Conservation (phyloP, 2,888 invertebrate genomes). For the Hololepta plana region DNA sequence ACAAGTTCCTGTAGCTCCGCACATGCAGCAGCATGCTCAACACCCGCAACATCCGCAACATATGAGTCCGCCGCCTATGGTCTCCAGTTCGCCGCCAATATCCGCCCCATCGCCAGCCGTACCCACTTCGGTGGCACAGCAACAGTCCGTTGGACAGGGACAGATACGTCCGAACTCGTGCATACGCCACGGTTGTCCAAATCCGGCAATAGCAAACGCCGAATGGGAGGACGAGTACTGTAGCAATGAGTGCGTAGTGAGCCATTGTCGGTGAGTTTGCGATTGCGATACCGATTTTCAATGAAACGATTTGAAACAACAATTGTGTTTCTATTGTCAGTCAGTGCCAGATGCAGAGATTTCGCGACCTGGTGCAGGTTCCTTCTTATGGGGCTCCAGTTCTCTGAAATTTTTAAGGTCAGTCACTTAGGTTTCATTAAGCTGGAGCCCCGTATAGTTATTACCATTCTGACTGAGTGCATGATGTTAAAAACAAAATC, state of each 20-base stretch:
- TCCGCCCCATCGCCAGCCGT: conserved; percentile 29
- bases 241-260: conserved; percentile 91
- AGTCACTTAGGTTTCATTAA: no score
- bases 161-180: conserved; percentile 38
- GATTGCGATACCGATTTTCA: background rate
- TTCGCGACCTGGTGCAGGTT: no score
- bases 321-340: no score
- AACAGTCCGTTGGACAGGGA: conserved; percentile 24
- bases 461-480: no score
- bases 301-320: no score
- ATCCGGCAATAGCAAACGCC: conserved; percentile 75
- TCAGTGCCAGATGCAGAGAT: no score
- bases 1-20: conserved; percentile 21
- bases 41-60: conserved; percentile 23
- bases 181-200: conserved; percentile 79
- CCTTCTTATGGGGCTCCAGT: no score
- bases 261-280: conserved; percentile 67
- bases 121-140: conserved; percentile 30
- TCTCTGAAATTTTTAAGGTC: no score
- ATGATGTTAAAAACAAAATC: no score
- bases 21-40: conserved; percentile 21
- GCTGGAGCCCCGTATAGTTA: no score
- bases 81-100: conserved; percentile 35
- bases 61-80: conserved; percentile 32
- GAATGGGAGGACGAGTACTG: conserved; percentile 97